Conservation (phyloP, 2,797 vertebrate species). For the Eulemur rubriventer region DNA sequence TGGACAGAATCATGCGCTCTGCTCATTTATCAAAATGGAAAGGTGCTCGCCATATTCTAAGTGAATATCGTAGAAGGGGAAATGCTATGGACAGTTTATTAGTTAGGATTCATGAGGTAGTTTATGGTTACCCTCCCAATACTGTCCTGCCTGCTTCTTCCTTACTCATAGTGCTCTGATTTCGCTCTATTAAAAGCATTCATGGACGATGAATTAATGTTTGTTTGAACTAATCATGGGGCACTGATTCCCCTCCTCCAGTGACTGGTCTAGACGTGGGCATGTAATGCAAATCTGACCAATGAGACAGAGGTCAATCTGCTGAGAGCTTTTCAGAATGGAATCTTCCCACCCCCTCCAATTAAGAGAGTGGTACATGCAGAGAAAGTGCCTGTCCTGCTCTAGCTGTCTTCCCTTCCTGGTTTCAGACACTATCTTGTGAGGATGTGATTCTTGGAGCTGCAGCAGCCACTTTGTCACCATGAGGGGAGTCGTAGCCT, state of each 20-base stretch:
- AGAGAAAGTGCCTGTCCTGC: background rate
- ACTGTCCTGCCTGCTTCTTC: background rate
- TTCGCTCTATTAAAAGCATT: background rate
- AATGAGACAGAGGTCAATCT: background rate
- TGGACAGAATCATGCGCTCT: background rate
- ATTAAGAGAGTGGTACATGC: background rate
- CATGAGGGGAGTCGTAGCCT: background rate
- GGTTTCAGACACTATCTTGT: background rate
- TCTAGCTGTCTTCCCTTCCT: background rate
- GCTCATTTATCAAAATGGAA: background rate
- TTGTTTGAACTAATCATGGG: background rate
- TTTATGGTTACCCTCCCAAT: no score
- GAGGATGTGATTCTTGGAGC: background rate
- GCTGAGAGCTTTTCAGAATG: background rate
- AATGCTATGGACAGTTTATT: background rate
- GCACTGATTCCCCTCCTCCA: no score
- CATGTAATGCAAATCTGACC: background rate
- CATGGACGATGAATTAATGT: background rate
- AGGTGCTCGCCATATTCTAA: background rate
- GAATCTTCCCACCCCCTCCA: background rate
- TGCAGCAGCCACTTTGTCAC: background rate
- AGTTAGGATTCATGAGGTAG: background rate
- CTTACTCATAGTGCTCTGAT: background rate
- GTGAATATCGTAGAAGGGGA: background rate
- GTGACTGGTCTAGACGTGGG: background rate